A percentile compares a stretch with the other conserved stretches of the same genome.
These are phyloP conservation scores for Pelosia muscerda DNA, from an alignment of 2,888 invertebrate genomes.

Conservation along the genomic window DNA sequence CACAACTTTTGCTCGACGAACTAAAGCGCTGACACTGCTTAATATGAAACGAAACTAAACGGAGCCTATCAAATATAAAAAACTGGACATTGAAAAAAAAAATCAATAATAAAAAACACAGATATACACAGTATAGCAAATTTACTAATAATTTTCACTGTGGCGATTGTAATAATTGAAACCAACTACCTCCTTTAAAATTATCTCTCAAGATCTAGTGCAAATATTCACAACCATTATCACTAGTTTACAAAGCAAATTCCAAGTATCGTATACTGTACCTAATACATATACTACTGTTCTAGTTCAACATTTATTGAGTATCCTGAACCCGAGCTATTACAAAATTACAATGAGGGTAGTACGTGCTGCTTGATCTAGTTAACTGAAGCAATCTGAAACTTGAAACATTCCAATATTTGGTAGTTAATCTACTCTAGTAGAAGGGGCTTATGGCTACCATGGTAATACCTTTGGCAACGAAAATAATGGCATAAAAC, in stretches of 20 bases:
- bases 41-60: no score
- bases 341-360: not conserved
- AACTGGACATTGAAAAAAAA: no score
- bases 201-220: conserved; percentile 14
- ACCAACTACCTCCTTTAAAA: not conserved
- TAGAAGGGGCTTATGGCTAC: not conserved
- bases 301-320: conserved; percentile 27
- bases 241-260: conserved; percentile 22
- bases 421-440: not conserved
- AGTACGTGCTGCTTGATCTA: not conserved
- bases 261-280: conserved; percentile 28
- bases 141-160: not conserved
- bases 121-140: not conserved
- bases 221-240: conserved; percentile 34
- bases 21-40: no score
- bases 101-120: no score
- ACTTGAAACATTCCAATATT: not conserved
- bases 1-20: no score
- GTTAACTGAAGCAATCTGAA: not conserved
- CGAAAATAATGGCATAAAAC: no score
- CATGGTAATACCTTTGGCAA: no score
- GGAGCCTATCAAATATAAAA: no score
- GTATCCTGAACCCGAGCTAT: conserved; percentile 21
- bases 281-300: no score
- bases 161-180: not conserved